A percentile compares a stretch with the other conserved stretches of the same genome.
Conservation (phyloP, 2,797 vertebrate species). For the Molothrus ater region DNA sequence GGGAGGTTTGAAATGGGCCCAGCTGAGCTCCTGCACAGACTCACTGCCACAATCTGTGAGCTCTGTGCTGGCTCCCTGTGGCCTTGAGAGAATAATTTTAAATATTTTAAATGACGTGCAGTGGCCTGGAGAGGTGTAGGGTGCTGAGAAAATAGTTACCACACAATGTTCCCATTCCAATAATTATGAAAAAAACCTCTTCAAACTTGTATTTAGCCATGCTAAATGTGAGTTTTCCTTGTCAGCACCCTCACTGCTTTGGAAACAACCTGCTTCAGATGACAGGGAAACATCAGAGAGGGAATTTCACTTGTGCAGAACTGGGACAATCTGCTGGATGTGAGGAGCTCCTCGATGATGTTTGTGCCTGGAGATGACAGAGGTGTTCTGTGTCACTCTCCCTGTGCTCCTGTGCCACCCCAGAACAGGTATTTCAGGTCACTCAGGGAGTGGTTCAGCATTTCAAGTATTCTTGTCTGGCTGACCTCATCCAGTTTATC, state of each 20-base stretch:
- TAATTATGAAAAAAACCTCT: neutral
- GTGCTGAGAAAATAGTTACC: neutral
- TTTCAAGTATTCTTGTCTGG: neutral
- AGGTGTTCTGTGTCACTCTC: neutral
- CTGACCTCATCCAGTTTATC: neutral
- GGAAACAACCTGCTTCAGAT: constrained; percentile 51
- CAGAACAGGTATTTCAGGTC: constrained; percentile 50
- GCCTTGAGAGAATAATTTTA: neutral
- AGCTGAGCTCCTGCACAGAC: too few relatives aligned
- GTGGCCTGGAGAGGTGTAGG: neutral
- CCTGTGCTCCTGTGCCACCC: neutral
- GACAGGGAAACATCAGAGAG: constrained; percentile 37
- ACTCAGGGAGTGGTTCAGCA: neutral
- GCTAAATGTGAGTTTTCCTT: neutral
- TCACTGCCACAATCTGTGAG: neutral
- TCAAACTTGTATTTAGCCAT: neutral
- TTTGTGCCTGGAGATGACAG: neutral
- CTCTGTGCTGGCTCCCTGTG: neutral
- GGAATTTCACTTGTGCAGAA: constrained; percentile 12
- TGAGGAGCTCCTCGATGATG: neutral
- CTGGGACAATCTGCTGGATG: neutral
- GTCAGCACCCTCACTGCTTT: constrained; percentile 67
- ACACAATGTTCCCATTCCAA: too few relatives aligned
- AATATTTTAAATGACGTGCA: neutral
- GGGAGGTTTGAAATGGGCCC: too few relatives aligned